Evolutionary conservation across 1,140 invertebrate genomes (phyloP), one percentile per base, ranked within the genome.

Genomic region (Aphidius gifuensis): DNA sequence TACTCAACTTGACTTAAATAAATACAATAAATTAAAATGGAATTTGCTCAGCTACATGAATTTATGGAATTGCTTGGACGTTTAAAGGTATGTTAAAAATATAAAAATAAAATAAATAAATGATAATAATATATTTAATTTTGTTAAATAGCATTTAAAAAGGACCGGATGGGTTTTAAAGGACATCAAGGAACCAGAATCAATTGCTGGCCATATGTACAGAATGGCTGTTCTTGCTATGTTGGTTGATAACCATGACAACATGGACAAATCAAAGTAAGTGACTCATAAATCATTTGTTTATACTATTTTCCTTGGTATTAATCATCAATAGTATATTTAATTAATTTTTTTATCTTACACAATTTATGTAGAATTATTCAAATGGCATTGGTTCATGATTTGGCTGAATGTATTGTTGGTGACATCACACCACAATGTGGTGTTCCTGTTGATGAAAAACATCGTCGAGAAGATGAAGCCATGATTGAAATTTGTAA

Each of bases 381-480:
- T 67, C 86, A 90, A 76, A 84, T 93, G 82, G 87, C 93, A 38
- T 74, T 99, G 53, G 89, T 99, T 7, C 97, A 99, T 81, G 97
- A 99, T 76, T 82, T 99, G 73, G 95, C 95, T 2, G 97, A 99
- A 83, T 90, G 91, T 74, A 92, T 98, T 70, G 93, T 98, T 42
- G 97, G 97, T 21, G 97, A 99, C 76, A 87, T 99, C n/a, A 98
- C 96, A n/a, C 97, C 97, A 6, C 83, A 88, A 64, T 96, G 94
- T 83, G 93, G 93, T 39, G 82, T 99, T 9, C 79, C 88, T 49
- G 86, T 87, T 59, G 90, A 92, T 61, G 92, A 93, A 56, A 99
- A 99, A 77, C 90, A 93, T 63, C 78, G 80, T 62, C 77, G 84
- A 75, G 97, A 99, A 83, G 87, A 92, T 77, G 87, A 88, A 69